Percentiles rank a stretch among this genome's conserved stretches.
phyloP scores from a whole-genome alignment of 2,888 invertebrate genomes.

The Oxytorus armatus region DNA sequence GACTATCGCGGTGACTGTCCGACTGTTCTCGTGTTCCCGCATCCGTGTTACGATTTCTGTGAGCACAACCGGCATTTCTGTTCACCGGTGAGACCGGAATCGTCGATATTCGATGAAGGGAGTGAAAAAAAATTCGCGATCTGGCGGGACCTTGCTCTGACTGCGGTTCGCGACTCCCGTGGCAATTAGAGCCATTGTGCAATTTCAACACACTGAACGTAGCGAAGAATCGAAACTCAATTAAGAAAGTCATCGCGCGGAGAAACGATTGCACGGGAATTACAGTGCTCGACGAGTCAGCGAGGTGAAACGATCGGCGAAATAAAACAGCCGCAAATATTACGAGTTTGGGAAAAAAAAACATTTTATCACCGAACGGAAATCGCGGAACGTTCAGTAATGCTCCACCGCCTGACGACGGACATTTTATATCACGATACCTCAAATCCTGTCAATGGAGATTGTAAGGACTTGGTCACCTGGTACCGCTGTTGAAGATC shows the following conservation, averaged over 20 bases:
- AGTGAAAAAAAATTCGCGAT: not conserved
- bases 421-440: no score
- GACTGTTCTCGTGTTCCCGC: conserved; percentile 31
- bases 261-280: conserved; percentile 5
- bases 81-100: not conserved
- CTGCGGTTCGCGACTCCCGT: conserved; percentile 20
- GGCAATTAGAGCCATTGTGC: conserved; percentile 38
- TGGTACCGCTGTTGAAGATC: no score
- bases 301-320: not conserved
- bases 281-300: not conserved
- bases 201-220: not conserved
- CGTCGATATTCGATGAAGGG: not conserved
- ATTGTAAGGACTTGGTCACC: no score
- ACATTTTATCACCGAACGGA: no score
- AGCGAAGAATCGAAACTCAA: not conserved
- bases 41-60: conserved; percentile 46
- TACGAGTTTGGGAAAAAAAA: no score
- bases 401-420: no score
- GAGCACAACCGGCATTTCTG: no score
- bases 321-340: not conserved
- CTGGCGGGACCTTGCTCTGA: not conserved
- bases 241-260: not conserved
- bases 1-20: conserved; percentile 46
- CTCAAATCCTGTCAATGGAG: no score
- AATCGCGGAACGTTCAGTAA: no score